Percentiles rank a stretch among this genome's conserved stretches.
Conservation (phyloP, 2,888 invertebrate species). For the Apoderus coryli region DNA sequence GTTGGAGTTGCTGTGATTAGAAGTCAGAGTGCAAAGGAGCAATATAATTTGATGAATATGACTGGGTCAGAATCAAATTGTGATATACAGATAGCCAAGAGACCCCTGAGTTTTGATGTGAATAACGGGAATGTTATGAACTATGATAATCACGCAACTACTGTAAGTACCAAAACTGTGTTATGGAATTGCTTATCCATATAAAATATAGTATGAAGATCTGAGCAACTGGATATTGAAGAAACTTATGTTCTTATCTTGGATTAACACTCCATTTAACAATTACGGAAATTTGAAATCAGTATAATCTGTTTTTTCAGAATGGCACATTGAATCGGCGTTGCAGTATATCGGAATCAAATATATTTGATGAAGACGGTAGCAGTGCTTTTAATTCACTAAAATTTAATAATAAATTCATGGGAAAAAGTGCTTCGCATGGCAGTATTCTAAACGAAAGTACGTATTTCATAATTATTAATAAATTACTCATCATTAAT, state of each 20-base stretch:
- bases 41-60: constrained; percentile 13
- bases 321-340: constrained; percentile 22
- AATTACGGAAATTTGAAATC: no score
- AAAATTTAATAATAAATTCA: constrained; percentile 23
- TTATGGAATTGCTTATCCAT: no score
- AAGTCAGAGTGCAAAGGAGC: constrained; percentile 25
- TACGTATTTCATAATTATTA: constrained; percentile 11
- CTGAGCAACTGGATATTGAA: no score
- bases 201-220: no score
- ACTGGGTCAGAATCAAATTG: constrained; percentile 22
- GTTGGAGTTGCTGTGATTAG: constrained; percentile 27
- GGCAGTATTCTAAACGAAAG: constrained; percentile 29
- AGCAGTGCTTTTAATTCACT: no score
- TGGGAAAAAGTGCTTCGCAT: constrained; percentile 29
- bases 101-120: constrained; percentile 30
- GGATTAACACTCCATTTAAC: no score
- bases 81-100: constrained; percentile 24
- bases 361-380: constrained; percentile 19
- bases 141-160: neutral
- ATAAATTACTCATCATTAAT: no score
- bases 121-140: constrained; percentile 18
- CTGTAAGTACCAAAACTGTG: no score
- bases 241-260: no score
- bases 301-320: no score
- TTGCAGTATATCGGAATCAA: constrained; percentile 30